Evolutionary conservation across 2,797 vertebrate genomes (phyloP).

Genomic region (Diplodus sargus): DNA sequence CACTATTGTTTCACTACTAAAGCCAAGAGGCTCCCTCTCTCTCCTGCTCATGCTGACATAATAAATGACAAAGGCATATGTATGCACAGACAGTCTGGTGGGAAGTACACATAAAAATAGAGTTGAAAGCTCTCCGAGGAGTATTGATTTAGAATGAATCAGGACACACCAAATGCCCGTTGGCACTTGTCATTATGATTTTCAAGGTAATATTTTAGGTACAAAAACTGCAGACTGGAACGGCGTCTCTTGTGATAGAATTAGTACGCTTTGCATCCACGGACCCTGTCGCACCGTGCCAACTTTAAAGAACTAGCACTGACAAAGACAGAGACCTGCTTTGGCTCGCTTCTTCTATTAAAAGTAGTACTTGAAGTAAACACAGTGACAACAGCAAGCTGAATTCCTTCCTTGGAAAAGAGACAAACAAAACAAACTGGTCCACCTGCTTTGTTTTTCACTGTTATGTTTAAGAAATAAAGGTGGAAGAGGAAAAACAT

Average conservation of each 20-base stretch:
- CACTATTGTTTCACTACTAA: slow-evolving; percentile 22
- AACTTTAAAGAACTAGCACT: background rate
- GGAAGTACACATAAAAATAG: slow-evolving; percentile 70
- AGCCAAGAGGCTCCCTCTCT: slow-evolving; percentile 20
- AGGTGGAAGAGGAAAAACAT: background rate
- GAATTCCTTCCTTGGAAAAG: slow-evolving; percentile 2
- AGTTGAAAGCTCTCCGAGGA: slow-evolving; percentile 59
- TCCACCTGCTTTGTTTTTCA: background rate
- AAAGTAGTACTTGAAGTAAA: slow-evolving; percentile 4
- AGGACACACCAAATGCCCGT: slow-evolving; percentile 35
- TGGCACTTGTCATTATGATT: slow-evolving; percentile 29
- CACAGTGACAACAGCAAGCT: background rate
- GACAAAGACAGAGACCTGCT: slow-evolving; percentile 1
- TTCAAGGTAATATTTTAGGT: slow-evolving; percentile 46
- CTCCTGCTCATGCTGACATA: slow-evolving; percentile 24
- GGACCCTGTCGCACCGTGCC: background rate
- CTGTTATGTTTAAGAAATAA: background rate
- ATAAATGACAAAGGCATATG: slow-evolving; percentile 64
- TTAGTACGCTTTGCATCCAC: background rate
- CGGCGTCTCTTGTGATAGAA: slow-evolving; percentile 14
- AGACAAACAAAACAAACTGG: background rate
- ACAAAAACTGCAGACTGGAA: slow-evolving; percentile 14
- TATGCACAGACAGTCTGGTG: slow-evolving; percentile 51
- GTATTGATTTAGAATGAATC: slow-evolving; percentile 64
- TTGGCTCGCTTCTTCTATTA: background rate